phyloP scores from a whole-genome alignment of 2,113 vertebrate genomes.

The Neofelis nebulosa region DNA sequence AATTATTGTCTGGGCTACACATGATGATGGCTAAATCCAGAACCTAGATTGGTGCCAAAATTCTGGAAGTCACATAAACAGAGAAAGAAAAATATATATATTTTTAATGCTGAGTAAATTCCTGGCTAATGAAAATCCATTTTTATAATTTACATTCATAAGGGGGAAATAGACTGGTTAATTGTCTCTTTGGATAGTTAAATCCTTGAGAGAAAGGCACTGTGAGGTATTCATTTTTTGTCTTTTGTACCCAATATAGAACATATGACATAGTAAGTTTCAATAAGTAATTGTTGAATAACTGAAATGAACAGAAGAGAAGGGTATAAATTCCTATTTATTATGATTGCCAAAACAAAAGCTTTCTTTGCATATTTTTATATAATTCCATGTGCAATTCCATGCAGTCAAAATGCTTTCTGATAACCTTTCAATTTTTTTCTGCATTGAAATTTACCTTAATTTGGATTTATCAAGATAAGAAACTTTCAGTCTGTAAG shows the following conservation, averaged over 20 bases:
- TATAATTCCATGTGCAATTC: background rate
- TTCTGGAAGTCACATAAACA: background rate
- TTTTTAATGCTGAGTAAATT: background rate
- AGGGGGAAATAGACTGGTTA: background rate
- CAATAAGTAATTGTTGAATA: slow-evolving; percentile 35
- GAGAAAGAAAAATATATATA: background rate
- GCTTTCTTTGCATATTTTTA: background rate
- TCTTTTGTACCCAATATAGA: background rate
- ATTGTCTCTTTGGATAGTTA: background rate
- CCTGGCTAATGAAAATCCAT: background rate
- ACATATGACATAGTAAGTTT: slow-evolving; percentile 1
- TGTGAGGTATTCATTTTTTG: background rate
- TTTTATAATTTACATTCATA: background rate
- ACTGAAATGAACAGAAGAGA: slow-evolving; percentile 38
- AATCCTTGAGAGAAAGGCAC: background rate
- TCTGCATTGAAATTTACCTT: background rate
- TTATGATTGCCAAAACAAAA: slow-evolving; percentile 28
- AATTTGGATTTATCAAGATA: background rate
- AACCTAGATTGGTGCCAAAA: background rate
- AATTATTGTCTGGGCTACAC: background rate
- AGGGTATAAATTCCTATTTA: background rate
- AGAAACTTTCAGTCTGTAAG: background rate
- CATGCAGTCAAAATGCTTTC: background rate
- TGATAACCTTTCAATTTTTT: slow-evolving; percentile 21
- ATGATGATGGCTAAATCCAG: background rate